Evolutionary conservation across 2,797 vertebrate genomes (phyloP), one percentile per base, ranked within the genome.

Genomic region (Chaetodon trifasciatus): DNA sequence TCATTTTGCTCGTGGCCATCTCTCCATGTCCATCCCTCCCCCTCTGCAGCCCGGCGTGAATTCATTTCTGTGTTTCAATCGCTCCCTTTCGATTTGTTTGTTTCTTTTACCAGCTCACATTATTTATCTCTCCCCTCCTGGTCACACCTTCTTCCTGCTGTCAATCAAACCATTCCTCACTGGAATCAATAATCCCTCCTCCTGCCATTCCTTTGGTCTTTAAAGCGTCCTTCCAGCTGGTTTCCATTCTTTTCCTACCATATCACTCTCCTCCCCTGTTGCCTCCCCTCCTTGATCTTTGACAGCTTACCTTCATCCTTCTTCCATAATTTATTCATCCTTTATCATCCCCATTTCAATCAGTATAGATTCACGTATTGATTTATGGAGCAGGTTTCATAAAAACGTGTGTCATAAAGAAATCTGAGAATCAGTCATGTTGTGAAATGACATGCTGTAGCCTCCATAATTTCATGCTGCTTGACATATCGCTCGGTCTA

Each of bases 41-140:
- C 53, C 39, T 28, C 62, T 58, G 44, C 70, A 76, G 60, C 71
- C 35, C 58, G 17, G 63, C 70, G 23, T 76, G 5, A 78, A 76
- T 84, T 81, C 32, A 46, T 80, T 81, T 81, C 40, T 76, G 39
- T 39, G 28, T 70, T 81, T 88, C 67, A 83, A 74, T 84, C 72
- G 74, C 64, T 81, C 63, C 50, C 39, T 79, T 79, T 72, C 8
- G 1, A 76, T 86, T n/a, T 65, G 35, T 69, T 49, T 42, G 3
- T 67, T 69, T 5, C 50, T 12, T 13, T 32, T 32, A 32, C 9
- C 16, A n/a, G 9, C 58, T 61, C 21, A 28, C 40, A 62, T 73
- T 58, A 53, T 72, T 70, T 58, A 50, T 67, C 28, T 52, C 24
- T 70, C 5, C 37, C 47, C 53, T 49, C 8, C 6, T 6, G n/a